A percentile compares a stretch with the other conserved stretches of the same genome.
Evolutionary conservation across 2,888 invertebrate species (phyloP).

Genomic region (Pollenia angustigena): DNA sequence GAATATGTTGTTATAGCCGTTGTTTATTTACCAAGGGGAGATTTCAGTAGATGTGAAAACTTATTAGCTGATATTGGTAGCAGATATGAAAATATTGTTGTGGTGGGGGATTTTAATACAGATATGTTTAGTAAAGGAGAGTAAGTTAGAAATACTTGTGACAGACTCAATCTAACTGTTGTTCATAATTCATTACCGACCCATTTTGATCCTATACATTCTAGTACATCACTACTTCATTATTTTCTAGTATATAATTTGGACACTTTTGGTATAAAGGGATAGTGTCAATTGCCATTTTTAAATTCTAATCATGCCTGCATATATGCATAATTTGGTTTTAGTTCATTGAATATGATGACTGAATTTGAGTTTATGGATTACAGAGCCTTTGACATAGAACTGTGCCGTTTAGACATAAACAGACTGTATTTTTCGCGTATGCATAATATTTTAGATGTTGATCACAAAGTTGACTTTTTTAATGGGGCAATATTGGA

Average conservation of each 20-base stretch:
- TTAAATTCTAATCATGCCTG: constrained; percentile 16
- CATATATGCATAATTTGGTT: constrained; percentile 1
- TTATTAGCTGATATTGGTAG: not conserved
- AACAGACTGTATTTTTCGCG: no score
- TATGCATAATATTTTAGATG: no score
- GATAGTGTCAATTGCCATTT: constrained; percentile 4
- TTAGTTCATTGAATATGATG: not conserved
- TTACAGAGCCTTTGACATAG: not conserved
- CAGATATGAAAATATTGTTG: not conserved
- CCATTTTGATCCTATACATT: constrained; percentile 4
- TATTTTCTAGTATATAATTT: not conserved
- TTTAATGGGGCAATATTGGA: no score
- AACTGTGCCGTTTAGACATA: not conserved
- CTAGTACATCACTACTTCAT: not conserved
- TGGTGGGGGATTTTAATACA: constrained; percentile 10
- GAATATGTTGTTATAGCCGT: not conserved
- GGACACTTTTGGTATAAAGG: not conserved
- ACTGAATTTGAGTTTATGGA: not conserved
- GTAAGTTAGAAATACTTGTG: not conserved
- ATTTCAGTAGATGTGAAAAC: not conserved
- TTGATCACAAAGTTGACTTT: no score
- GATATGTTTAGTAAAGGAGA: not conserved
- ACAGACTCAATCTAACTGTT: not conserved
- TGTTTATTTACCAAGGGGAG: not conserved
- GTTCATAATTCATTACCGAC: constrained; percentile 5